phyloP scores from a whole-genome alignment of 1,140 invertebrate genomes.

The Drosophila varians region DNA sequence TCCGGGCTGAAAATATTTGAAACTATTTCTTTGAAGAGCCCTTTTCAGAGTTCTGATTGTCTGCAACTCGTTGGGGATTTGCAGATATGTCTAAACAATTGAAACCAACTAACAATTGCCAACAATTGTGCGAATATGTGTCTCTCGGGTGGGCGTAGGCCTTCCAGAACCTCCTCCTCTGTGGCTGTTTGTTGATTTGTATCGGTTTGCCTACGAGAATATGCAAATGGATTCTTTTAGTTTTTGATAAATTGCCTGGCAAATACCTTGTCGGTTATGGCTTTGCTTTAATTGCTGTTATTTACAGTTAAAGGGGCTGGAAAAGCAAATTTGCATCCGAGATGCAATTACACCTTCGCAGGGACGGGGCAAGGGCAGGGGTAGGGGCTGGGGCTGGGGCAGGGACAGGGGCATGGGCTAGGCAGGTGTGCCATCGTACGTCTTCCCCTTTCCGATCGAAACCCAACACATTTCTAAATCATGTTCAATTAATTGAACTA shows the following conservation, averaged over 20 bases:
- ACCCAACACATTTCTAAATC: slow-evolving; percentile 59
- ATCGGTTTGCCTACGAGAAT: slow-evolving; percentile 6
- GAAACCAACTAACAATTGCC: slow-evolving; percentile 1
- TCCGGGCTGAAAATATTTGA: slow-evolving; percentile 5
- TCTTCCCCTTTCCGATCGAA: slow-evolving; percentile 10
- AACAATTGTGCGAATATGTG: slow-evolving; percentile 4
- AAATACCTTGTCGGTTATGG: slow-evolving; percentile 23
- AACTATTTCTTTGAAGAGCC: slow-evolving; percentile 21
- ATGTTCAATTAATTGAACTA: slow-evolving; percentile 73
- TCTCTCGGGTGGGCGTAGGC: slow-evolving; percentile 26
- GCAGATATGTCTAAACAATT: slow-evolving; percentile 23
- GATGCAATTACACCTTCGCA: slow-evolving; percentile 1
- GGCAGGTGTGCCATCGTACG: slow-evolving; percentile 5
- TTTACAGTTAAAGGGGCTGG: slow-evolving; percentile 21
- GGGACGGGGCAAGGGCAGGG: slow-evolving; percentile 16
- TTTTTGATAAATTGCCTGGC: slow-evolving; percentile 42
- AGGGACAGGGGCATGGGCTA: no score
- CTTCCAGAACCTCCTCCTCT: slow-evolving; percentile 35
- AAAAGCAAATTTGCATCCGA: slow-evolving; percentile 24
- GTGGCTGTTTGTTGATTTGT: slow-evolving; percentile 19
- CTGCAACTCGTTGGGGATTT: slow-evolving; percentile 1
- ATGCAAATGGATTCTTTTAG: slow-evolving; percentile 42
- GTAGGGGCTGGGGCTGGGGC: slow-evolving; percentile 18
- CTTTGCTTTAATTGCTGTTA: slow-evolving; percentile 41
- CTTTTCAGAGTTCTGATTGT: slow-evolving; percentile 2